A percentile compares a stretch with the other conserved stretches of the same genome.
Evolutionary conservation across 1,140 invertebrate genomes (phyloP).

Genomic region (Anoplophora glabripennis): DNA sequence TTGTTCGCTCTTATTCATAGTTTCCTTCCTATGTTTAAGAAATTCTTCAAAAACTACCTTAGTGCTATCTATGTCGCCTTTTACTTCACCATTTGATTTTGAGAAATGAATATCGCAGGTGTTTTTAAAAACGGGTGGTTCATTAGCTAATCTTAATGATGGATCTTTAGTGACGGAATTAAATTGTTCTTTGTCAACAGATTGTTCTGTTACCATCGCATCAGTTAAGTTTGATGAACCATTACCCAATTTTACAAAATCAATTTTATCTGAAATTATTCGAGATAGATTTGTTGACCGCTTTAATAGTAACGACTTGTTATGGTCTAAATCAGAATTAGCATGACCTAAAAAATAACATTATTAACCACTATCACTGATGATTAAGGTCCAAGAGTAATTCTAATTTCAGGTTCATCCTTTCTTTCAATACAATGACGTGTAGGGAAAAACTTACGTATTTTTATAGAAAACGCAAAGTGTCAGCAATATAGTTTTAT

Average conservation of each 20-base stretch:
- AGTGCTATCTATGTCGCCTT: conserved; percentile 14
- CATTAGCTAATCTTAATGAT: not conserved
- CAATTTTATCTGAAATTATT: conserved; percentile 22
- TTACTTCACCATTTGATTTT: conserved; percentile 9
- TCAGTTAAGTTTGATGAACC: conserved; percentile 16
- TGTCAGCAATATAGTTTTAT: not conserved
- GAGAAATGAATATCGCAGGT: conserved; percentile 12
- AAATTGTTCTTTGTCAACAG: conserved; percentile 5
- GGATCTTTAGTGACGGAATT: not conserved
- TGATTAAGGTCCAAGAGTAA: not conserved
- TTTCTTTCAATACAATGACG: not conserved
- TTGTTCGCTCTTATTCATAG: conserved; percentile 2
- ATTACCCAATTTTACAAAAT: conserved; percentile 18
- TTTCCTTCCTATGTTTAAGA: conserved; percentile 23
- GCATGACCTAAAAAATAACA: conserved; percentile 17
- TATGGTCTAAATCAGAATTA: conserved; percentile 6
- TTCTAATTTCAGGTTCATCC: not conserved
- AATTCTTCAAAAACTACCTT: conserved; percentile 27
- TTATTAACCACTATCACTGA: not conserved
- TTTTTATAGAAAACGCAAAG: not conserved
- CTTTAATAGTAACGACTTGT: not conserved
- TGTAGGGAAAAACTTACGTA: not conserved
- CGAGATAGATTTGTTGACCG: conserved; percentile 12
- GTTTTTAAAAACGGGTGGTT: conserved; percentile 7
- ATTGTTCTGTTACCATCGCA: conserved; percentile 11